These are phyloP conservation scores for Lineus longissimus DNA, from an alignment of 1,140 invertebrate genomes.

Conservation along the genomic window DNA sequence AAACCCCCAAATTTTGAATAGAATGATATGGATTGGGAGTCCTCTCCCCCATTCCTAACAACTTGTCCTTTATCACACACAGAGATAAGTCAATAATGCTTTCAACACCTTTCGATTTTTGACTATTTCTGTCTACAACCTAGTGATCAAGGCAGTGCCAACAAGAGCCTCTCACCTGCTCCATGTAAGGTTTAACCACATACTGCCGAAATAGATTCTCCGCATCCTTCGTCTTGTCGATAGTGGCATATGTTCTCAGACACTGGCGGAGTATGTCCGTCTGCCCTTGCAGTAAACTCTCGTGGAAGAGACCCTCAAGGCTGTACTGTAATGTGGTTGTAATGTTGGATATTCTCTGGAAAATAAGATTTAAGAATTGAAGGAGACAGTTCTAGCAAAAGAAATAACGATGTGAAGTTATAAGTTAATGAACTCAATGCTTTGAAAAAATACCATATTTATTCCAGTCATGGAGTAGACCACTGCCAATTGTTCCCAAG, in stretches of 20 bases:
- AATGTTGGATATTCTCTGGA: constrained; percentile 49
- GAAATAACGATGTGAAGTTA: too few relatives aligned
- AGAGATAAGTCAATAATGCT: not conserved
- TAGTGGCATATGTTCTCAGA: constrained; percentile 52
- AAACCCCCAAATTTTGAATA: too few relatives aligned
- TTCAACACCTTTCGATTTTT: not conserved
- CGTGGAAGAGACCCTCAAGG: constrained; percentile 59
- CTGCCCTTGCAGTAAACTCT: constrained; percentile 43
- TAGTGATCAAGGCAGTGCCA: too few relatives aligned
- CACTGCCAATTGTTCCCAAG: too few relatives aligned
- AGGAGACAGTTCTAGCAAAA: not conserved
- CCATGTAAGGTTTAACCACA: constrained; percentile 69
- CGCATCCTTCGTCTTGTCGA: constrained; percentile 63
- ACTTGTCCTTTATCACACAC: not conserved
- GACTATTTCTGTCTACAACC: not conserved
- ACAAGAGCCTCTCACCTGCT: constrained; percentile 59
- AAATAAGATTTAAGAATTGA: constrained; percentile 6
- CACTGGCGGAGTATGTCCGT: constrained; percentile 45
- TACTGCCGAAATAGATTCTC: constrained; percentile 69
- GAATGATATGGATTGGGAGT: too few relatives aligned
- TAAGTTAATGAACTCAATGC: too few relatives aligned
- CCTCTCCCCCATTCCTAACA: too few relatives aligned
- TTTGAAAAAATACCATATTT: too few relatives aligned
- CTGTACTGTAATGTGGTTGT: constrained; percentile 58
- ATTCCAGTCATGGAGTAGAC: too few relatives aligned